phyloP scores from a whole-genome alignment of 2,797 vertebrate species.

The Helostoma temminkii region DNA sequence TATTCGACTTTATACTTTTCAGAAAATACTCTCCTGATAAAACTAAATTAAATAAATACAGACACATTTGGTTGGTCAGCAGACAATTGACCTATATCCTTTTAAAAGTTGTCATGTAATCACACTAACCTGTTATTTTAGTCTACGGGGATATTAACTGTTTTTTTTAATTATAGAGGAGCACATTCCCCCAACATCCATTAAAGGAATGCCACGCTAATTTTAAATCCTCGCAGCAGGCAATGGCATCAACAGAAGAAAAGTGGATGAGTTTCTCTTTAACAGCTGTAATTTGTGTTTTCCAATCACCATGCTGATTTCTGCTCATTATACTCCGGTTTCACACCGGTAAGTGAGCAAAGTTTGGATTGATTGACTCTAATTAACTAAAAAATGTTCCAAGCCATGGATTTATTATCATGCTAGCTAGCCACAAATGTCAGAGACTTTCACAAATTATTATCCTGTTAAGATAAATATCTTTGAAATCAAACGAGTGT shows the following conservation, averaged over 20 bases:
- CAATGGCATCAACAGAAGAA: slow-evolving; percentile 84
- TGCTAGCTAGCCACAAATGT: slow-evolving; percentile 99
- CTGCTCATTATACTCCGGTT: slow-evolving; percentile 99
- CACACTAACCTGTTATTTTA: slow-evolving; percentile 70
- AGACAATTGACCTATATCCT: slow-evolving; percentile 47
- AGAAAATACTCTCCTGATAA: neutral
- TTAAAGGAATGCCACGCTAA: slow-evolving; percentile 85
- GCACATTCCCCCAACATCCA: slow-evolving; percentile 78
- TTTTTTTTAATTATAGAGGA: slow-evolving; percentile 79
- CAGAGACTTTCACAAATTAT: slow-evolving; percentile 91
- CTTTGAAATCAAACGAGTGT: slow-evolving; percentile 87
- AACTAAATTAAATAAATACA: slow-evolving; percentile 14
- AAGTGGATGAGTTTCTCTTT: slow-evolving; percentile 89
- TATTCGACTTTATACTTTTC: slow-evolving; percentile 17
- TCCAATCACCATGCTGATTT: slow-evolving; percentile 99
- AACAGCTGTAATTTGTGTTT: slow-evolving; percentile 99
- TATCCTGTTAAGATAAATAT: slow-evolving; percentile 91
- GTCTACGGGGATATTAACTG: slow-evolving; percentile 69
- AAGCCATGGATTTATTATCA: slow-evolving; percentile 99
- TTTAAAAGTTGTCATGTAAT: slow-evolving; percentile 52
- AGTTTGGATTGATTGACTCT: slow-evolving; percentile 99
- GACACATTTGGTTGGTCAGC: neutral
- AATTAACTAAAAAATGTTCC: slow-evolving; percentile 99
- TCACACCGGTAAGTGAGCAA: slow-evolving; percentile 99
- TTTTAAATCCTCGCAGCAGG: slow-evolving; percentile 88